Conservation (phyloP, 2,888 invertebrate genomes). For the Dasypogon diadema region DNA sequence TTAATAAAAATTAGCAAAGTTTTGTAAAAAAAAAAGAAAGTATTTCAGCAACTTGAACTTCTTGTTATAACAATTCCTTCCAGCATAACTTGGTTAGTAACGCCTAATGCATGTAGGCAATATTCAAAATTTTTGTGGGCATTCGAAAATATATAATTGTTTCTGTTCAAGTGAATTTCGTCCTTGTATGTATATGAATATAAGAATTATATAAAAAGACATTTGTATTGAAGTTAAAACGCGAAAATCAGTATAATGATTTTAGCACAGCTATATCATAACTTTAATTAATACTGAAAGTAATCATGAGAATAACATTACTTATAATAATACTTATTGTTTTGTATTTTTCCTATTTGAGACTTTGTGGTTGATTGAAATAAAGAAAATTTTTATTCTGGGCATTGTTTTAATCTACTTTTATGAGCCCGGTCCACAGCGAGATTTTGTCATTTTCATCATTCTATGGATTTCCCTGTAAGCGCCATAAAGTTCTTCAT, state of each 20-base stretch:
- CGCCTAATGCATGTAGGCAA: conserved; percentile 3
- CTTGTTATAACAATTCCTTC: not conserved
- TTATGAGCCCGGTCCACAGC: no score
- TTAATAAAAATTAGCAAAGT: conserved; percentile 3
- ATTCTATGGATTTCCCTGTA: no score
- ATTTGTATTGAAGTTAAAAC: no score
- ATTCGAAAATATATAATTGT: not conserved
- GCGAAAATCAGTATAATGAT: conserved; percentile 23
- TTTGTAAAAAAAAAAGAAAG: conserved; percentile 5
- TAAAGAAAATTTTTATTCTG: conserved; percentile 46
- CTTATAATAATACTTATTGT: conserved; percentile 29
- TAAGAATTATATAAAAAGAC: no score
- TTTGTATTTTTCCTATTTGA: conserved; percentile 49
- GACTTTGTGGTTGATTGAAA: conserved; percentile 49
- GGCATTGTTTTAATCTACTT: no score
- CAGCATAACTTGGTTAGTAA: not conserved
- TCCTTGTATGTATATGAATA: not conserved
- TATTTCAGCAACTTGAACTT: conserved; percentile 17
- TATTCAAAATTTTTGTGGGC: not conserved
- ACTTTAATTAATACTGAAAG: conserved; percentile 27
- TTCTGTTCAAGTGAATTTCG: conserved; percentile 9
- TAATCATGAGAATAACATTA: conserved; percentile 28
- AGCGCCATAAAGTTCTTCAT: no score
- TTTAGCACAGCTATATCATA: conserved; percentile 27
- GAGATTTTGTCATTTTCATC: no score